Evolutionary conservation across 2,113 vertebrate species (phyloP), one percentile per base, ranked within the genome.

Genomic region (Lagenorhynchus albirostris): DNA sequence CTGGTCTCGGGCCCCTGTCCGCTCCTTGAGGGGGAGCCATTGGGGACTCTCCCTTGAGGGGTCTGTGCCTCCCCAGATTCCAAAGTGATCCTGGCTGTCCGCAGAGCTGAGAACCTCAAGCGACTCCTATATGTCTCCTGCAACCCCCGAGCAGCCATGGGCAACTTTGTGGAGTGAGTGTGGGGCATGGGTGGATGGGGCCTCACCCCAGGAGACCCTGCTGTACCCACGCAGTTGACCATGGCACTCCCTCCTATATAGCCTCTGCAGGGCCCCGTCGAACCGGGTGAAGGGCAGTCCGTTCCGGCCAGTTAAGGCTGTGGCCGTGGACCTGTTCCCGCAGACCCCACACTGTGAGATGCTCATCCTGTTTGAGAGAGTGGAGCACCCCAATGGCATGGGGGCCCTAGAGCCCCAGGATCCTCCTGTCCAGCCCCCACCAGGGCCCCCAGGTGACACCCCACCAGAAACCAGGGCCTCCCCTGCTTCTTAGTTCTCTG

Each of bases 131-230:
- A 99, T 0, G 99, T 99, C 2, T 99, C 99, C 11, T 99, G 99
- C 96, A 99, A 99, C 63, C 99, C 99, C 17, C 99, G 99, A 97
- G 99, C 99, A 0, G 99, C 99, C 86, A 99, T 99, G 99, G 99
- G 97, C 98, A 99, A 99, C 98, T 99, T 99, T 94, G 98, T 99
- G 0, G 99, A 99, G 99, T 99, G 97, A 99, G 99, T 99, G 44
- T 70, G 1, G 68, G 63, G 14, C 14, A 18, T 13, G 6, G 77
- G 68, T 90, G 23, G 55, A 70, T 1, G 33, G 74, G 36, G 20
- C 6, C 62, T 63, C 50, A 20, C 25, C 5, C 21, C 4, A 29
- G 4, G 41, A 76, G 58, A 6, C 17, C 31, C 7, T 36, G 36
- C 58, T 14, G 8, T 38, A 5, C 50, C 29, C n/a, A 10, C 1